Conservation (phyloP, 2,888 invertebrate genomes). For the Tetanocera ferruginea region DNA sequence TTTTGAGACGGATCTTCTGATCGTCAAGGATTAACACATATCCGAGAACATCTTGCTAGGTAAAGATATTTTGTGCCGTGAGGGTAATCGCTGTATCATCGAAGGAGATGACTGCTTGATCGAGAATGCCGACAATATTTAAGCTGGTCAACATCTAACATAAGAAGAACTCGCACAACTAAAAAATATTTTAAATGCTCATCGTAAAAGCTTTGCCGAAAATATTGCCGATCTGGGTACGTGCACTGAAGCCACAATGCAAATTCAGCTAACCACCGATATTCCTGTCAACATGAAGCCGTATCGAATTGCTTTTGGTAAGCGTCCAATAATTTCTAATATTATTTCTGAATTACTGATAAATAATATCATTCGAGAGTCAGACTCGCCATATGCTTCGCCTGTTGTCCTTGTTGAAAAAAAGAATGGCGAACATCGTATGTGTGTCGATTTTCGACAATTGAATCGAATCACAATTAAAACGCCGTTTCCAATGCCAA, state of each 20-base stretch:
- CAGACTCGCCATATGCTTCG: constrained; percentile 45
- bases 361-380: constrained; percentile 43
- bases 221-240: constrained; percentile 1
- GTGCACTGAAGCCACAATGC: not conserved
- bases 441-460: constrained; percentile 27
- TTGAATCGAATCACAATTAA: not conserved
- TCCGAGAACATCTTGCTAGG: constrained; percentile 31
- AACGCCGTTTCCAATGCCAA: not conserved
- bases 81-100: no score
- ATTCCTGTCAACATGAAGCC: not conserved
- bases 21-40: constrained; percentile 25
- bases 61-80: constrained; percentile 18
- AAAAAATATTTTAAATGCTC: not conserved
- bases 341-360: constrained; percentile 31
- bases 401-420: constrained; percentile 47
- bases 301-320: constrained; percentile 21
- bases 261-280: not conserved
- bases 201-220: not conserved
- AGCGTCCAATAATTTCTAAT: constrained; percentile 4
- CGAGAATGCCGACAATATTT: not conserved
- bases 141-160: not conserved
- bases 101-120: no score
- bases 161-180: not conserved
- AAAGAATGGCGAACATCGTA: constrained; percentile 46
- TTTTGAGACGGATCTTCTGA: constrained; percentile 24